Conservation (phyloP, 2,797 vertebrate genomes). For the Sebastes elongatus region DNA sequence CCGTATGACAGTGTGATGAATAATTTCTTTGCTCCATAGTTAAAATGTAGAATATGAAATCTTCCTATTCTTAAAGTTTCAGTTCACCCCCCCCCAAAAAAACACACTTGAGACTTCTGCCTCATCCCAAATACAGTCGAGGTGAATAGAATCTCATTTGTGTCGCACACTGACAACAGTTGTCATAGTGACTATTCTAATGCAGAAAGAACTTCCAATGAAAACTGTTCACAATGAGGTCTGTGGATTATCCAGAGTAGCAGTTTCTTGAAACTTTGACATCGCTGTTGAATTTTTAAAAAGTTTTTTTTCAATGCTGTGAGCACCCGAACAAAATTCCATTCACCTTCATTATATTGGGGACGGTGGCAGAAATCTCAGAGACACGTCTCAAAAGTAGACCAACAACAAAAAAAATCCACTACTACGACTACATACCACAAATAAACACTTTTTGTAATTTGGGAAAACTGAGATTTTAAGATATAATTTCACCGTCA, state of each 20-base stretch:
- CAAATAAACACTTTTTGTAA: neutral
- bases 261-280: neutral
- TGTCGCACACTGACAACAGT: neutral
- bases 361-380: neutral
- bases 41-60: neutral
- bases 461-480: neutral
- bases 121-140: neutral
- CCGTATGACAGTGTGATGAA: neutral
- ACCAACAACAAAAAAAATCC: neutral
- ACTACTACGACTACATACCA: neutral
- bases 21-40: neutral
- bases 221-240: neutral
- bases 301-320: neutral
- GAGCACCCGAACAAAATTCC: neutral
- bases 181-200: neutral
- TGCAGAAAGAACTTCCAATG: neutral
- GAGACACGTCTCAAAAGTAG: neutral
- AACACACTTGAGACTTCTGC: neutral
- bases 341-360: neutral
- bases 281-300: neutral
- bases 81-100: neutral
- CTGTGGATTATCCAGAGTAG: neutral
- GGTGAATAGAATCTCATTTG: neutral
- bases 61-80: neutral
- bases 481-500: too few species aligned